A percentile compares a stretch with the other conserved stretches of the same genome.
Evolutionary conservation across 2,113 vertebrate genomes (phyloP).

Genomic region (Syrrhaptes paradoxus): DNA sequence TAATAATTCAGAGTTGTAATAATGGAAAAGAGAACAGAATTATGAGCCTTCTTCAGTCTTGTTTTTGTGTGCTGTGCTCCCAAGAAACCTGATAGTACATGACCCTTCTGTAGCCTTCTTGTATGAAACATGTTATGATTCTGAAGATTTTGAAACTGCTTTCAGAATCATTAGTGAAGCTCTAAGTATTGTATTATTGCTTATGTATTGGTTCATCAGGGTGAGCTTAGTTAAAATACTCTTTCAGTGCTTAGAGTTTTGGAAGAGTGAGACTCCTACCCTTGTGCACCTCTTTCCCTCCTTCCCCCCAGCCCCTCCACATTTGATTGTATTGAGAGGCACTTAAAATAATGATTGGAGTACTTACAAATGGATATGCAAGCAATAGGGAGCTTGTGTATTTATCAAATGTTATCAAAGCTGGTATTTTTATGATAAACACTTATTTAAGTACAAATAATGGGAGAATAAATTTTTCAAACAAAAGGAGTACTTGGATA

Average conservation of each 20-base stretch:
- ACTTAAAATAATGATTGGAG: background rate
- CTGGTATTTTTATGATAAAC: background rate
- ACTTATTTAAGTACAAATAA: background rate
- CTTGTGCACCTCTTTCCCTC: accelerated
- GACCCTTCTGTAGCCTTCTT: background rate
- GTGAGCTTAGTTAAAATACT: background rate
- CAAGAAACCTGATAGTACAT: background rate
- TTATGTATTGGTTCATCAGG: background rate
- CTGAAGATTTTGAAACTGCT: background rate
- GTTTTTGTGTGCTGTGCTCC: background rate
- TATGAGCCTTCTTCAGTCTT: background rate
- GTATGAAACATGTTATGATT: background rate
- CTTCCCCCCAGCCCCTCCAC: background rate
- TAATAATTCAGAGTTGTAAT: background rate
- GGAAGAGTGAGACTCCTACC: background rate
- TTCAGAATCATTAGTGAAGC: background rate
- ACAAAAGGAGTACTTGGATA: background rate
- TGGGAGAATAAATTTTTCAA: background rate
- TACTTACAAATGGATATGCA: background rate
- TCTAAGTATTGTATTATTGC: background rate
- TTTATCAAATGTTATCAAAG: background rate
- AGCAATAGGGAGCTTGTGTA: background rate
- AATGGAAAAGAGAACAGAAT: background rate
- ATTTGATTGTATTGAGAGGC: background rate
- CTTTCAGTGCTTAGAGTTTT: background rate